phyloP scores from a whole-genome alignment of 2,113 vertebrate genomes.

The Thunnus thynnus region DNA sequence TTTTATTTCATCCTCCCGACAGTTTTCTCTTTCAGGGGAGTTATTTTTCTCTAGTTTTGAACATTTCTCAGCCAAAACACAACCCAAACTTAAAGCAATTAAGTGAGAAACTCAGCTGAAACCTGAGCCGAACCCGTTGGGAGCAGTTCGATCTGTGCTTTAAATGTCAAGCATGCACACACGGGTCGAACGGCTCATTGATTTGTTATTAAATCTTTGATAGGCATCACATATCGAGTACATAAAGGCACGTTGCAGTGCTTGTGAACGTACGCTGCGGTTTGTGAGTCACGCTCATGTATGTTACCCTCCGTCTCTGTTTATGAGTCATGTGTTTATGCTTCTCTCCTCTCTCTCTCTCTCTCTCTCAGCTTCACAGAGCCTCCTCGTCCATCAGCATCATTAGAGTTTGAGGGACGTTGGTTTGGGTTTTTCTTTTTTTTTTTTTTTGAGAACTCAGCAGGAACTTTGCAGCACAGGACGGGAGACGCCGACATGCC shows the following conservation, averaged over 20 bases:
- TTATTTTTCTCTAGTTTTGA: not conserved
- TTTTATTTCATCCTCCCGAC: not conserved
- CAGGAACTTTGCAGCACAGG: not conserved
- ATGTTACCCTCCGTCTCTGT: conserved; percentile 5
- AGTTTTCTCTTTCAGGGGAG: no score
- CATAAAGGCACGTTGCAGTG: not conserved
- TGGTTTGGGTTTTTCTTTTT: not conserved
- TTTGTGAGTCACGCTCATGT: conserved; percentile 20
- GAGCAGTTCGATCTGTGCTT: not conserved
- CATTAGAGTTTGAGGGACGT: conserved; percentile 79
- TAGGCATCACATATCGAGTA: not conserved
- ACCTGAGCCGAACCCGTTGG: not conserved
- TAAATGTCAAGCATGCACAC: not conserved
- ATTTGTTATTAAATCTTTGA: conserved; percentile 11
- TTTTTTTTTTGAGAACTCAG: not conserved
- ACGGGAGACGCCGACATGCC: not conserved
- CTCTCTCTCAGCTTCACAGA: conserved; percentile 77
- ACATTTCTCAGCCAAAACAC: not conserved
- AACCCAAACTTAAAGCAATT: not conserved
- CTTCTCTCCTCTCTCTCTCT: conserved; percentile 16
- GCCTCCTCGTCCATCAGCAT: conserved; percentile 85
- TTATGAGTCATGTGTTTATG: conserved; percentile 15
- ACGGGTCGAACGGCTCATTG: not conserved
- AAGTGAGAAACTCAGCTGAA: not conserved
- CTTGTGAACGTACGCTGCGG: not conserved